Evolutionary conservation across 2,113 vertebrate species (phyloP), one percentile per base, ranked within the genome.

Genomic region (Apaloderma vittatum): DNA sequence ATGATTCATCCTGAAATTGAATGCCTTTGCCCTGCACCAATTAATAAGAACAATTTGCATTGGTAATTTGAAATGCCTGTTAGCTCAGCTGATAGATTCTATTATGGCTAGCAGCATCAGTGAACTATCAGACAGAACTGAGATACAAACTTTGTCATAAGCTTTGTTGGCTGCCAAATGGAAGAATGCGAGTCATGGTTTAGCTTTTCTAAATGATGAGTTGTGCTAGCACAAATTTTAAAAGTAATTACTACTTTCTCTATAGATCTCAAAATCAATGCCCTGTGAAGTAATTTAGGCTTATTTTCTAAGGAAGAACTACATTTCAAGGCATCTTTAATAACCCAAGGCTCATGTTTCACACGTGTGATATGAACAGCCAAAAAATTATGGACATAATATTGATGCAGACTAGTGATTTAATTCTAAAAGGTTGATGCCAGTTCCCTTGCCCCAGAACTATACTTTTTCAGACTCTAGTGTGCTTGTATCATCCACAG

Each of bases 11-110:
- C 66, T 72, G 51, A 51, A 88, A 79, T 9, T 61, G 66, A 89
- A 93, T 68, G 70, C 52, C 48, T 89, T 27, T 84, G 76, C 61
- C 65, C 77, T 82, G 73, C 62, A 71, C 49, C 57, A 75, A 78
- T 93, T 96, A 95, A 75, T 93, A 94, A 85, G 19, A 94, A 22
- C 34, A 51, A 79, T 91, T 91, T 96, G 89, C 74, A 72, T 23
- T 72, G 54, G 61, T 63, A 85, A 94, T 85, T 89, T 6, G 0
- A 77, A 68, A 81, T 24, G 77, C 49, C 52, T 45, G 52, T 46
- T 37, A 67, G 48, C 37, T 95, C 54, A 85, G n/a, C 77, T 88
- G 77, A 61, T 67, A 86, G 59, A 57, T 63, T 72, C 70, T 51
- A 7, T 91, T 87, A 63, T 4, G 54, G 80, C 48, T 67, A 59